Conservation (phyloP, 2,113 vertebrate genomes). For the Phyllopteryx taeniolatus region DNA sequence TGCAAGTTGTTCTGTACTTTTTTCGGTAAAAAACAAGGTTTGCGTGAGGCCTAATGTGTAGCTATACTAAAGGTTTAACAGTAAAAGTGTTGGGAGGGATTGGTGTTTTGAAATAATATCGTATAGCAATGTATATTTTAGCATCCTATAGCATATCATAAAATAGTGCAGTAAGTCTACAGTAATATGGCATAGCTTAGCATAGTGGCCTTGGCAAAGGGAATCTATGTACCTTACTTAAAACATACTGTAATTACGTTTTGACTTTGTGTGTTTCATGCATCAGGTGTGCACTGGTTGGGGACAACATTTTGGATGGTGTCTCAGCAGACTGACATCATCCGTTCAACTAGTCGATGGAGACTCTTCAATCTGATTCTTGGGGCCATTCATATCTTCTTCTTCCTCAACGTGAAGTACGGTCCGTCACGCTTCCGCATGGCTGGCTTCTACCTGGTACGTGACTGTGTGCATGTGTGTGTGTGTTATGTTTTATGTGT, state of each 20-base stretch:
- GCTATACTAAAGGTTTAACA: no score
- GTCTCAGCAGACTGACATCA: conserved; percentile 80
- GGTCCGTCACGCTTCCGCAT: conserved; percentile 77
- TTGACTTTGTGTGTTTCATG: conserved; percentile 12
- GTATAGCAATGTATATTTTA: no score
- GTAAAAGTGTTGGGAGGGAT: no score
- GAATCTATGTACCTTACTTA: no score
- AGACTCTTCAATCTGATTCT: conserved; percentile 78
- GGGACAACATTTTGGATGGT: conserved; percentile 84
- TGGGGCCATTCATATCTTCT: conserved; percentile 79
- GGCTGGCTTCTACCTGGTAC: conserved; percentile 77
- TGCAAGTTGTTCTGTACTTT: no score
- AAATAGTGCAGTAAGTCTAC: no score
- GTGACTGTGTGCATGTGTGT: conserved; percentile 13
- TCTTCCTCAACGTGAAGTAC: conserved; percentile 77
- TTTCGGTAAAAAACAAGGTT: no score
- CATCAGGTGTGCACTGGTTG: conserved; percentile 81
- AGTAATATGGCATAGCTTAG: no score
- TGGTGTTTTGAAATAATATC: no score
- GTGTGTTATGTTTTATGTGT: background rate
- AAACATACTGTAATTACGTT: background rate
- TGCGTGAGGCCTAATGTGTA: no score
- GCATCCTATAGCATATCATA: no score
- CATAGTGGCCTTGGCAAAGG: no score
- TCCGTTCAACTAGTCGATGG: conserved; percentile 73